Conservation (phyloP, 2,888 invertebrate genomes). For the Xanthorhoe designata region DNA sequence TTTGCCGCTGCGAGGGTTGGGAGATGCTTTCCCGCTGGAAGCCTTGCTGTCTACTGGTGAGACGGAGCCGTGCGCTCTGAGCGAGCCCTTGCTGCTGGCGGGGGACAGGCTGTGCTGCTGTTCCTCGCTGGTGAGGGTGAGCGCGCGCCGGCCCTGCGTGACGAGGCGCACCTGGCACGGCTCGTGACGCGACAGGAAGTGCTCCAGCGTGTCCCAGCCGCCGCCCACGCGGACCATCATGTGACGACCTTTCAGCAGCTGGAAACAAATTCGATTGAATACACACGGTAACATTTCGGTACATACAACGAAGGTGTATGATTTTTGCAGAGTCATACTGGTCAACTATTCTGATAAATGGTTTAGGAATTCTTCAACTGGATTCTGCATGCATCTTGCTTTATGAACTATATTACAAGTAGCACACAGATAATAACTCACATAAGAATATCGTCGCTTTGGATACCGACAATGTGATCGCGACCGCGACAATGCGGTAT, state of each 20-base stretch:
- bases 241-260: slow-evolving; percentile 96
- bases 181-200: slow-evolving; percentile 95
- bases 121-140: slow-evolving; percentile 30
- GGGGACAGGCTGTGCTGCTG: slow-evolving; percentile 50
- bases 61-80: slow-evolving; percentile 55
- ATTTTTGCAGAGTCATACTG: too few species aligned
- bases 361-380: too few species aligned
- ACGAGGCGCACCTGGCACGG: slow-evolving; percentile 91
- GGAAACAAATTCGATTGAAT: slow-evolving; percentile 45
- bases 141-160: slow-evolving; percentile 67
- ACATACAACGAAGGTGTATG: neutral
- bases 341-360: too few species aligned
- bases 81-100: slow-evolving; percentile 57
- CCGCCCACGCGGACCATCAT: slow-evolving; percentile 98
- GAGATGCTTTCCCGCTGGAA: slow-evolving; percentile 39
- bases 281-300: neutral
- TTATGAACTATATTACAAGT: too few species aligned
- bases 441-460: too few species aligned
- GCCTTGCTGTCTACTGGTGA: slow-evolving; percentile 55
- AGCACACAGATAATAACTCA: too few species aligned
- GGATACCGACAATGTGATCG: too few species aligned
- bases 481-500: too few species aligned
- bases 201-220: slow-evolving; percentile 97
- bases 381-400: too few species aligned
- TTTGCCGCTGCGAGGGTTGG: slow-evolving; percentile 41